Evolutionary conservation across 2,888 invertebrate species (phyloP).

Genomic region (Morpho achilles): DNA sequence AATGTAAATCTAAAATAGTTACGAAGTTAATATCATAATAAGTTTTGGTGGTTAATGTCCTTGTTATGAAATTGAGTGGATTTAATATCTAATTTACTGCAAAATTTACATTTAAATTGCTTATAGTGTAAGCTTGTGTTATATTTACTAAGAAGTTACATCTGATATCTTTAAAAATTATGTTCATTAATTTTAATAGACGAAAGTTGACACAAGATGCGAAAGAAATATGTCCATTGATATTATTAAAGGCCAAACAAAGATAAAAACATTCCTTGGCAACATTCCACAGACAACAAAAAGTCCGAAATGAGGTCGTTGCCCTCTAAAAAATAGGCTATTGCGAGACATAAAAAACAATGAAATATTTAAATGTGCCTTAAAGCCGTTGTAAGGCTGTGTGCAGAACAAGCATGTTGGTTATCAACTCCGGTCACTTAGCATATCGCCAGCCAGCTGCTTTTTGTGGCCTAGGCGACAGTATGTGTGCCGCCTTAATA

Average conservation of each 20-base stretch:
- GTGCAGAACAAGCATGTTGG: constrained; percentile 43
- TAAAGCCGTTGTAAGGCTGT: constrained; percentile 39
- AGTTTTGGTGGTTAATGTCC: no score
- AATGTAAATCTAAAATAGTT: no score
- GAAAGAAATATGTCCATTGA: constrained; percentile 8
- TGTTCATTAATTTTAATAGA: background rate
- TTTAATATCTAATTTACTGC: no score
- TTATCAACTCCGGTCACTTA: constrained; percentile 70
- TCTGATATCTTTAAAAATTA: background rate
- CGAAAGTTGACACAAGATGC: background rate
- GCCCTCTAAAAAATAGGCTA: constrained; percentile 30
- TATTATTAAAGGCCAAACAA: constrained; percentile 12
- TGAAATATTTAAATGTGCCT: constrained; percentile 33
- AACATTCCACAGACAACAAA: constrained; percentile 22
- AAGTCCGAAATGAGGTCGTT: constrained; percentile 28
- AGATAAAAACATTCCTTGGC: constrained; percentile 22
- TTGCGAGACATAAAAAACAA: constrained; percentile 29
- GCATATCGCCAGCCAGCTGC: constrained; percentile 62
- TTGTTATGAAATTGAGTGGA: no score
- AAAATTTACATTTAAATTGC: no score
- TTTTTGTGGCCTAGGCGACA: constrained; percentile 62
- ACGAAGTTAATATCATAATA: no score
- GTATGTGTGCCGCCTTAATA: constrained; percentile 42
- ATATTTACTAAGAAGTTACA: no score
- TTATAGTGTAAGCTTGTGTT: no score